Conservation (phyloP, 1,140 invertebrate genomes). For the Rhagoletis pomonella region DNA sequence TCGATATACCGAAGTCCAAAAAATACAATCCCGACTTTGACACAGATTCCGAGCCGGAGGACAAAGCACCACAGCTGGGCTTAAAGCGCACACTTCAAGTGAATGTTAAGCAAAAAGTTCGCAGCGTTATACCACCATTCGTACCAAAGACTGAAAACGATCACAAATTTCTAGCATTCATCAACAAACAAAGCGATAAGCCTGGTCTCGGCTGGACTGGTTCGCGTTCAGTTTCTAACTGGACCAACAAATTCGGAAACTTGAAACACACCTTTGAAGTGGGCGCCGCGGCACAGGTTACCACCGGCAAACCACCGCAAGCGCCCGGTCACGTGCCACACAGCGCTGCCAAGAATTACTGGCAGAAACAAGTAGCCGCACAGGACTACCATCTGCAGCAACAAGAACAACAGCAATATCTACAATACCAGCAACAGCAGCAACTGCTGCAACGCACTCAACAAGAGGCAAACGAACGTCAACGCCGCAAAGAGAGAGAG, state of each 20-base stretch:
- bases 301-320: conserved; percentile 67
- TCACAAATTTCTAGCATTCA: conserved; percentile 87
- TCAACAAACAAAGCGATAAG: conserved; percentile 82
- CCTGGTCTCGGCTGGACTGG: conserved; percentile 67
- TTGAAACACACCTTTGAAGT: conserved; percentile 89
- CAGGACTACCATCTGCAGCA: not conserved
- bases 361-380: conserved; percentile 75
- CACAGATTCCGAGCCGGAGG: conserved; percentile 70
- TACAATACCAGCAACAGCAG: conserved; percentile 57
- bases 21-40: conserved; percentile 66
- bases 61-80: conserved; percentile 71
- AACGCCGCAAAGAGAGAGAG: conserved; percentile 61
- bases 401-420: conserved; percentile 55
- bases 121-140: conserved; percentile 79
- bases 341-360: conserved; percentile 77
- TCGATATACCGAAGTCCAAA: conserved; percentile 85
- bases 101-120: conserved; percentile 73
- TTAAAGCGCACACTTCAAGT: conserved; percentile 78
- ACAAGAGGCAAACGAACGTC: conserved; percentile 60
- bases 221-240: conserved; percentile 76
- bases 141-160: conserved; percentile 89
- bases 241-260: conserved; percentile 87
- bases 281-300: conserved; percentile 63
- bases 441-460: conserved; percentile 57
- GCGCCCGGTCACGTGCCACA: conserved; percentile 62